Evolutionary conservation across 1,140 invertebrate genomes (phyloP).

Genomic region (Octopus sinensis): DNA sequence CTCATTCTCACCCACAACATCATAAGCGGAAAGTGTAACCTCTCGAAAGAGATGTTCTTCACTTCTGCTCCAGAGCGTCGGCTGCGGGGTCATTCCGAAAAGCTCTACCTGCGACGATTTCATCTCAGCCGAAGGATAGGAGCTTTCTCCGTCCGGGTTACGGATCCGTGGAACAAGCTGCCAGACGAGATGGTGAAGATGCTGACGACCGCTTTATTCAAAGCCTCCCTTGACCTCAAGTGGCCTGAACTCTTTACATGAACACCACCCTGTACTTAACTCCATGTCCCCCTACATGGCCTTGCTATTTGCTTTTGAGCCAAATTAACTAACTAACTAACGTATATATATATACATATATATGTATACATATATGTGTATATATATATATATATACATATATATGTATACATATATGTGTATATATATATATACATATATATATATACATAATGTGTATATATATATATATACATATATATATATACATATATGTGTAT

Average conservation of each 20-base stretch:
- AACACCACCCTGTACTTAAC: background rate
- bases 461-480: constrained; percentile 2
- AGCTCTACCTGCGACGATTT: no score
- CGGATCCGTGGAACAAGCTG: no score
- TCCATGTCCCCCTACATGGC: background rate
- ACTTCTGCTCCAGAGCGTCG: no score
- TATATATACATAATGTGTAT: background rate
- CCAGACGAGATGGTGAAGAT: no score
- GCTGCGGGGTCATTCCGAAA: no score
- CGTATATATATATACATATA: background rate
- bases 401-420: background rate
- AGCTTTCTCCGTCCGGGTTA: no score
- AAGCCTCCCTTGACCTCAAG: background rate
- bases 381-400: constrained; percentile 2
- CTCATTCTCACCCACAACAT: no score
- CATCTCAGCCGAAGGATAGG: no score
- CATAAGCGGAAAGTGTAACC: no score
- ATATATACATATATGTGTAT: background rate
- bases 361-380: background rate
- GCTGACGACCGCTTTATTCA: no score
- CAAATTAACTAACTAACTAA: background rate
- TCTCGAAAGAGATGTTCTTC: no score
- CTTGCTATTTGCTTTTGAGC: background rate
- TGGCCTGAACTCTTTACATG: background rate
- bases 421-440: background rate